These are phyloP conservation scores for Trochalopteron elliotii DNA, from an alignment of 2,113 vertebrate genomes.

Conservation along the genomic window DNA sequence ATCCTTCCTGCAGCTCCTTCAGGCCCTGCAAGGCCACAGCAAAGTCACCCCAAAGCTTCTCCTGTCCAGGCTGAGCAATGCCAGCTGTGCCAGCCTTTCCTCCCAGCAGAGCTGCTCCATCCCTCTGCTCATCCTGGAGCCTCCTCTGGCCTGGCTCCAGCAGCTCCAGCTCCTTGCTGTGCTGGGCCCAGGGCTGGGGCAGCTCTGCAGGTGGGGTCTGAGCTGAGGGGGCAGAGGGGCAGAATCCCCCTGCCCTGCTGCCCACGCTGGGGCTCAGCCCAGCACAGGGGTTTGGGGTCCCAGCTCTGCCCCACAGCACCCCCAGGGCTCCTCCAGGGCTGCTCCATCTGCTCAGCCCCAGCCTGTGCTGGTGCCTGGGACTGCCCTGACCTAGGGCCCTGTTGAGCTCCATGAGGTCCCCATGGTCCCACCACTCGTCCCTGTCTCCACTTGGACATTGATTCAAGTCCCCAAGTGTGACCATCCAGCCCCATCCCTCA, in stretches of 20 bases:
- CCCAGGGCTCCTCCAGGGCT: too few species aligned
- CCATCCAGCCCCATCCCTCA: background rate
- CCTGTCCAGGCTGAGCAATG: background rate
- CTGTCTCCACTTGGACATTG: accelerated
- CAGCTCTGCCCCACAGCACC: background rate
- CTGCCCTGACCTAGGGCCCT: background rate
- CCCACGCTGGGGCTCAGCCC: background rate
- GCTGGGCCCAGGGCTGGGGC: background rate
- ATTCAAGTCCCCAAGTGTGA: background rate
- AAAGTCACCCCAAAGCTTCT: background rate
- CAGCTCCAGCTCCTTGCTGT: background rate
- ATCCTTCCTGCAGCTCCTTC: background rate
- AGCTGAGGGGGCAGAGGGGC: background rate
- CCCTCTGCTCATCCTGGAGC: background rate
- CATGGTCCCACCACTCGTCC: accelerated
- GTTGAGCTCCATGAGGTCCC: background rate
- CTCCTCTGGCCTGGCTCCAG: background rate
- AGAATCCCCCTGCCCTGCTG: background rate
- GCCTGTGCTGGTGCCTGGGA: background rate
- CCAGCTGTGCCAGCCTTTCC: background rate
- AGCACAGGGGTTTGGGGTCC: background rate
- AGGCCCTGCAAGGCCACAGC: background rate
- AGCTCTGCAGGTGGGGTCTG: background rate
- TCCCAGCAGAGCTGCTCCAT: background rate
- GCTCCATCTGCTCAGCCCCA: background rate